Conservation (phyloP, 2,797 vertebrate genomes). For the Phataginus tricuspis region DNA sequence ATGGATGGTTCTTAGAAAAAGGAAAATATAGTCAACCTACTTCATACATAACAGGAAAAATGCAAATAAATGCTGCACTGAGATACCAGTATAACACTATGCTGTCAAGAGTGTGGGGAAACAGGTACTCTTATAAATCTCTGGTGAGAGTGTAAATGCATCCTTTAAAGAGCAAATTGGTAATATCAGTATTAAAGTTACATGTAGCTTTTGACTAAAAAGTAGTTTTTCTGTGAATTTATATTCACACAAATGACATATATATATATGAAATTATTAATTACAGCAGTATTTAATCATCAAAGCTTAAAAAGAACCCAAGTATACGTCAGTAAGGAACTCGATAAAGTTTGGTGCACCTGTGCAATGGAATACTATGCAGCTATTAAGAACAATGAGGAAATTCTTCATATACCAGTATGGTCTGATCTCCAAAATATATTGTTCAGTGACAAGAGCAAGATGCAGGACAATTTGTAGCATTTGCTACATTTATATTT, state of each 20-base stretch:
- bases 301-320: background rate
- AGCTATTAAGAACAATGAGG: background rate
- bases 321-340: background rate
- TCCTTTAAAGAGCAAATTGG: background rate
- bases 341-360: background rate
- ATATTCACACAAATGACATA: background rate
- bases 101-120: background rate
- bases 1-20: conserved; percentile 1
- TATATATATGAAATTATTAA: background rate
- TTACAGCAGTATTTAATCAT: background rate
- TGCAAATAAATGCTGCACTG: background rate
- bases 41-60: conserved; percentile 12
- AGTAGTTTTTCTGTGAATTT: background rate
- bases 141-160: background rate
- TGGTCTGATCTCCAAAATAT: background rate
- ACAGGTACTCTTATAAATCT: background rate
- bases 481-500: background rate
- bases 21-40: background rate
- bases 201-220: background rate
- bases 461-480: background rate
- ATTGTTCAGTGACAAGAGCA: background rate
- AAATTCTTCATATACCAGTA: background rate
- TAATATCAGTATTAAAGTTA: background rate
- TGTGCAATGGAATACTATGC: background rate
- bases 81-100: background rate